Conservation (phyloP, 2,797 vertebrate genomes). For the Nannoperca obscura region DNA sequence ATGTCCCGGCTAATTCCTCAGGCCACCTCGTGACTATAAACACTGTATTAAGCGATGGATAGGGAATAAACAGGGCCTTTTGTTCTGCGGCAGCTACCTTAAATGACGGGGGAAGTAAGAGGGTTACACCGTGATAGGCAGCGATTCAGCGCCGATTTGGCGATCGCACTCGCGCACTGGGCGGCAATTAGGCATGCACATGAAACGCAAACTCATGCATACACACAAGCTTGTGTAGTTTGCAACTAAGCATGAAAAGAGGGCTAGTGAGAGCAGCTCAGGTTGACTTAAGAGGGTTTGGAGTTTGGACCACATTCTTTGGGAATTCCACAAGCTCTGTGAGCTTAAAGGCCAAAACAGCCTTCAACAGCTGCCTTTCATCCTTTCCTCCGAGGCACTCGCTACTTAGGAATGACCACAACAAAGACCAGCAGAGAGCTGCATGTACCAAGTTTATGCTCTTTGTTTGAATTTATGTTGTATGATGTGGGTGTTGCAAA, state of each 20-base stretch:
- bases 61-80: slow-evolving; percentile 67
- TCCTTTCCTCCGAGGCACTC: slow-evolving; percentile 61
- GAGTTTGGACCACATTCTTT: slow-evolving; percentile 80
- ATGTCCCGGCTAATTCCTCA: slow-evolving; percentile 55
- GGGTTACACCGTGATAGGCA: slow-evolving; percentile 67
- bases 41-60: slow-evolving; percentile 57
- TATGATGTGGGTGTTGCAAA: slow-evolving; percentile 37
- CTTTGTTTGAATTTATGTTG: slow-evolving; percentile 28
- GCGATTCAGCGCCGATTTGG: slow-evolving; percentile 45
- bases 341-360: slow-evolving; percentile 74
- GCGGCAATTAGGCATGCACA: slow-evolving; percentile 12
- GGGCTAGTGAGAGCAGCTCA: slow-evolving; percentile 68
- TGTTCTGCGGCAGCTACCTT: slow-evolving; percentile 56
- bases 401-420: slow-evolving; percentile 60
- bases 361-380: slow-evolving; percentile 70
- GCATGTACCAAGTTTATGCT: slow-evolving; percentile 30
- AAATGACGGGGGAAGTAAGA: slow-evolving; percentile 62
- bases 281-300: slow-evolving; percentile 78
- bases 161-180: slow-evolving; percentile 11
- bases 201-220: slow-evolving; percentile 52
- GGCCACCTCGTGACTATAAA: slow-evolving; percentile 69
- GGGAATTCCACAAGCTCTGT: slow-evolving; percentile 74
- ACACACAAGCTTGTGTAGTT: slow-evolving; percentile 34
- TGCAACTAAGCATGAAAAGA: slow-evolving; percentile 55
- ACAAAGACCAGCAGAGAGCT: slow-evolving; percentile 50